These are phyloP conservation scores for Drosophila trichaetosa DNA, from an alignment of 2,888 invertebrate genomes.

Conservation along the genomic window DNA sequence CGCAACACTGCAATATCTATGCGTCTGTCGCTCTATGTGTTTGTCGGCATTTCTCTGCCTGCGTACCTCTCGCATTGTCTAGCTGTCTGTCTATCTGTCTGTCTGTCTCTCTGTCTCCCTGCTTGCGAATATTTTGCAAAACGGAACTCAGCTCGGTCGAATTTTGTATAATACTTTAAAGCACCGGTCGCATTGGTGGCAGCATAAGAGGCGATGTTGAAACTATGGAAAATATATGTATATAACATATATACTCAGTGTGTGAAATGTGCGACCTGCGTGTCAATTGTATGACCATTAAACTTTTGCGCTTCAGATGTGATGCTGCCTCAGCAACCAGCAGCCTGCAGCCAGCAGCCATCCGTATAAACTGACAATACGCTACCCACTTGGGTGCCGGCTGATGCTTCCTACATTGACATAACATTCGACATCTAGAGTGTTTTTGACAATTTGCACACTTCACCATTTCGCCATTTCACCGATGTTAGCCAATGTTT, in stretches of 20 bases:
- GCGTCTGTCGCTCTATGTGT: not conserved
- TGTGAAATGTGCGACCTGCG: slow-evolving; percentile 58
- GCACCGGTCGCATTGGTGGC: slow-evolving; percentile 11
- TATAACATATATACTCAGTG: slow-evolving; percentile 2
- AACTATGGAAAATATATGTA: not conserved
- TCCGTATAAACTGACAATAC: slow-evolving; percentile 11
- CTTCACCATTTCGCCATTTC: slow-evolving; percentile 51
- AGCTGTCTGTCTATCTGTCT: slow-evolving; percentile 4
- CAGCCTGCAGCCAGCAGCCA: not conserved
- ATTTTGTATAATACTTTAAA: slow-evolving; percentile 35
- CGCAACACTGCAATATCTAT: slow-evolving; percentile 43
- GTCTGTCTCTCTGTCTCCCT: not conserved
- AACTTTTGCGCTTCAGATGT: slow-evolving; percentile 61
- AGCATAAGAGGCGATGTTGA: not conserved
- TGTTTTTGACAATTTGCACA: slow-evolving; percentile 48
- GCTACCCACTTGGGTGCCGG: not conserved
- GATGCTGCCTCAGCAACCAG: slow-evolving; percentile 12
- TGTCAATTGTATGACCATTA: slow-evolving; percentile 70
- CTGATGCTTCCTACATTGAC: slow-evolving; percentile 19
- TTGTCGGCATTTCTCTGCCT: slow-evolving; percentile 2
- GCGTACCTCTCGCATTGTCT: slow-evolving; percentile 13
- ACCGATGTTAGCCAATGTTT: slow-evolving; percentile 15
- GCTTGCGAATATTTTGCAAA: slow-evolving; percentile 30
- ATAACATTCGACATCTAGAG: slow-evolving; percentile 38
- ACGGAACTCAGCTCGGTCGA: slow-evolving; percentile 34